Conservation (phyloP, 2,797 vertebrate species). For the Enteromius radiatus region DNA sequence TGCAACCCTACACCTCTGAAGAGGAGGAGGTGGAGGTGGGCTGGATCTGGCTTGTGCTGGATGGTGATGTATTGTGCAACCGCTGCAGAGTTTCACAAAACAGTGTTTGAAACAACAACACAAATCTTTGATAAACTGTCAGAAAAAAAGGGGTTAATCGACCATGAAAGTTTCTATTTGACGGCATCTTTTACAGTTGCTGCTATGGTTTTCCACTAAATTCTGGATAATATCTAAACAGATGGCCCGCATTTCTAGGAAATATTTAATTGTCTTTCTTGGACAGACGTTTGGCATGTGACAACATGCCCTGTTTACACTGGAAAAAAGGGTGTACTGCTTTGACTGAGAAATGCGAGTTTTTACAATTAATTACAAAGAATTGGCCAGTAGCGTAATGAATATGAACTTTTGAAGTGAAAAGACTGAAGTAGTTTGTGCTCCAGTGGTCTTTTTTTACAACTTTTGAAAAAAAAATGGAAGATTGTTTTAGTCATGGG, state of each 20-base stretch:
- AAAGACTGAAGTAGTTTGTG: not conserved
- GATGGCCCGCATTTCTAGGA: not conserved
- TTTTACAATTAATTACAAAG: not conserved
- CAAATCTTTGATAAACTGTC: constrained; percentile 2
- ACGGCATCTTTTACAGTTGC: not conserved
- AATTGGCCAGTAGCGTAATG: not conserved
- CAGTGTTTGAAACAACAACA: not conserved
- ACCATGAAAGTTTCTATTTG: not conserved
- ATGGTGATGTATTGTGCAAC: constrained; percentile 4
- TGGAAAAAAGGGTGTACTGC: not conserved
- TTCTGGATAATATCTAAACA: constrained; percentile 13
- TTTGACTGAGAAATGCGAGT: not conserved
- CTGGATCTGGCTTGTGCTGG: constrained; percentile 2
- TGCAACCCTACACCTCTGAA: constrained; percentile 37
- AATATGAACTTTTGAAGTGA: not conserved
- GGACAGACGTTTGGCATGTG: not conserved
- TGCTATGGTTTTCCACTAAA: not conserved
- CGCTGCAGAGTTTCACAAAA: constrained; percentile 5
- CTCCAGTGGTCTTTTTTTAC: not conserved
- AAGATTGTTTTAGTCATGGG: too few relatives aligned
- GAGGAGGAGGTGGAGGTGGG: too few relatives aligned
- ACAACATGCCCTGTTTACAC: not conserved
- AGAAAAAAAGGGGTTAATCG: not conserved
- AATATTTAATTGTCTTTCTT: not conserved
- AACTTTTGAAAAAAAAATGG: not conserved